Base-by-base conservation (phyloP, 2,888 invertebrate genomes). In the Aspidiotus destructor region DNA sequence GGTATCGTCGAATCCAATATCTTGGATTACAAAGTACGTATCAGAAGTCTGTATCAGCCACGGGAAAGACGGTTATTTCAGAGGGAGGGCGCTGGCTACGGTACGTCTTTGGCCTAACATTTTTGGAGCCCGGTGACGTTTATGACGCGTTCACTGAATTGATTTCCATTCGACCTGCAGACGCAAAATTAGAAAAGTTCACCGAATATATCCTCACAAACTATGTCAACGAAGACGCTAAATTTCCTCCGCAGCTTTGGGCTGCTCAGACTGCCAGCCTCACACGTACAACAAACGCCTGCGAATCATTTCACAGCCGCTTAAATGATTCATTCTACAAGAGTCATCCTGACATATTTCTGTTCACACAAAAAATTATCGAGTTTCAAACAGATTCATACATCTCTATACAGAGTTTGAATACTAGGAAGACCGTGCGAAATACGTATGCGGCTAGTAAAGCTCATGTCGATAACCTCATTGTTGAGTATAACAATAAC, bases 231-330 rank as follows among this genome's bases (percentile, higher is more conserved):
- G 60, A 60, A 5, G 15, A 13, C 13, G 60, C 41, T 2, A 16
- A 62, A 53, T 63, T 64, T 63, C 69, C 69, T 1, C 62, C 62
- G 5, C 13, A 40, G 1, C 1, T 69, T 16, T 69, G 62, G 69
- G 69, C 69, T 3, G 52, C 40, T 16, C 62, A 52, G 62, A 62
- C 52, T 8, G 7, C 40, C 44, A 40, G 28, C n/a, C 8, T 54
- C 7, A 48, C 62, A 1, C 41, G 44, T 62, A 68, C 48, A 9
- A 68, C 68, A 7, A 68, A 63, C 62, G 48, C 68, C 40, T 61
- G 44, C 41, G 61, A 68, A 28, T 44, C 44, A 6, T 63, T 68
- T 41, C 62, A 68, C 41, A 68, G 68, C 40, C 54, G 63, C 17
- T 64, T 41, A 42, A 63, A 55, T 16, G 55, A 57, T 2, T 60